Base-by-base conservation (phyloP, 2,888 invertebrate genomes). In the Sphecodes monilicornis region DNA sequence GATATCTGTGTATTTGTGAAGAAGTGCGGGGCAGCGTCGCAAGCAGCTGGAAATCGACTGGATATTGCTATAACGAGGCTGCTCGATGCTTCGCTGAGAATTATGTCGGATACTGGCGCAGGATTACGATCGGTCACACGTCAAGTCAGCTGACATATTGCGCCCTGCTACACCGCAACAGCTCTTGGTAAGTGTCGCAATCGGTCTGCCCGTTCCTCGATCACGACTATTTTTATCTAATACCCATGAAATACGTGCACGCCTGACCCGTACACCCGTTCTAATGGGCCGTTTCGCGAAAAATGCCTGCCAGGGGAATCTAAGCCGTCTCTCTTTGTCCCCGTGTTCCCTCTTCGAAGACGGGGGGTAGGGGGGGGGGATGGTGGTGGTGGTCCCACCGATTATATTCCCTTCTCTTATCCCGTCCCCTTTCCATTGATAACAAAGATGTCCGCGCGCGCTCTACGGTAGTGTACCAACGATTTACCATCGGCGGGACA, bases 131-230 rank as follows among this genome's bases (percentile, higher is more conserved):
- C 94, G 92, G 94, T 93, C 93, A 93, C 94, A 93, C 94, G 94
- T 94, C 94, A 94, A 94, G 94, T 94, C 94, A 94, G 94, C 94
- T 94, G 94, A 94, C 94, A 94, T 94, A 94, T 94, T 94, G 94
- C 94, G 94, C 94, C 92, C 94, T 93, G 94, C 94, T 94, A 93
- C 94, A 94, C 93, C 93, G 93, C 93, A 94, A 93, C 93, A 94
- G 93, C 93, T 92, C 93, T 93, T 93, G 93, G 94, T 94, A 91
- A 94, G 94, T 94, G 92, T 93, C 88, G 90, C 90, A 90, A 90
- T 90, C 85, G 68, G 29, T 54, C 50, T 76, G 50, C 66, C 81
- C 77, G 84, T 82, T 84, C 82, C 41, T 36, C 69, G 73, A 57
- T 82, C 78, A n/a, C 76, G 80, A 91, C 91, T 91, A 91, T 91